These are phyloP conservation scores for Paracanthobrama guichenoti DNA, from an alignment of 2,113 vertebrate species.

Conservation along the genomic window DNA sequence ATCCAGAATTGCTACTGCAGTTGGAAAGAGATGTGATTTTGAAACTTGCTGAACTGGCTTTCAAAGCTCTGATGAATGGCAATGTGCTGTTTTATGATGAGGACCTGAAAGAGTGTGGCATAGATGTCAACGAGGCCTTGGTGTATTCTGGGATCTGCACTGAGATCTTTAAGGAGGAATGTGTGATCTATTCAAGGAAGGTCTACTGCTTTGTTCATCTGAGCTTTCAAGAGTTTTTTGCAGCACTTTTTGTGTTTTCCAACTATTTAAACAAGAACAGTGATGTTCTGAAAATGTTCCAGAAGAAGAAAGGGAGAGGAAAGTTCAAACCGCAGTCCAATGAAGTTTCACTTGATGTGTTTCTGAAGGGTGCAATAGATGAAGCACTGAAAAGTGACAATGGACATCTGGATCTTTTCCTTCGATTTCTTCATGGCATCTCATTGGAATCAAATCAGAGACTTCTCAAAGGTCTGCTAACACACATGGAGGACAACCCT, in stretches of 20 bases:
- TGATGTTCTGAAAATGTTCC: slow-evolving; percentile 13
- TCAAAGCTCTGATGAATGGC: slow-evolving; percentile 22
- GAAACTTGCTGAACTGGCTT: slow-evolving; percentile 25
- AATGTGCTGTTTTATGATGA: slow-evolving; percentile 21
- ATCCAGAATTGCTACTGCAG: not conserved
- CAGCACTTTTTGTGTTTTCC: not conserved
- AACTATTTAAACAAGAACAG: slow-evolving; percentile 10
- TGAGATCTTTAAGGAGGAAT: slow-evolving; percentile 23
- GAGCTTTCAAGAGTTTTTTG: slow-evolving; percentile 39
- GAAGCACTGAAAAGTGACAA: slow-evolving; percentile 28
- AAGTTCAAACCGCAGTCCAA: not conserved
- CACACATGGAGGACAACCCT: not conserved
- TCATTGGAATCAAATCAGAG: slow-evolving; percentile 12
- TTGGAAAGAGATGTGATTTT: slow-evolving; percentile 12
- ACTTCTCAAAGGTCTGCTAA: slow-evolving; percentile 20
- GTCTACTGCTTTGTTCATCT: slow-evolving; percentile 35
- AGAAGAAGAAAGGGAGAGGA: slow-evolving; percentile 4
- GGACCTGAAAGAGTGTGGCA: not conserved
- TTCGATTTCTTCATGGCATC: slow-evolving; percentile 38
- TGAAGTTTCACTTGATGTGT: slow-evolving; percentile 1
- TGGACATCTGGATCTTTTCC: slow-evolving; percentile 33
- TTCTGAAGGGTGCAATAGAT: slow-evolving; percentile 14
- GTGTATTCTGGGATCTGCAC: slow-evolving; percentile 33
- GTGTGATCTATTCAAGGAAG: not conserved
- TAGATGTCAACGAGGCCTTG: not conserved